Percentiles rank a stretch among this genome's conserved stretches.
These are phyloP conservation scores for Spinibarbus caldwelli DNA, from an alignment of 2,797 vertebrate species.

Conservation along the genomic window DNA sequence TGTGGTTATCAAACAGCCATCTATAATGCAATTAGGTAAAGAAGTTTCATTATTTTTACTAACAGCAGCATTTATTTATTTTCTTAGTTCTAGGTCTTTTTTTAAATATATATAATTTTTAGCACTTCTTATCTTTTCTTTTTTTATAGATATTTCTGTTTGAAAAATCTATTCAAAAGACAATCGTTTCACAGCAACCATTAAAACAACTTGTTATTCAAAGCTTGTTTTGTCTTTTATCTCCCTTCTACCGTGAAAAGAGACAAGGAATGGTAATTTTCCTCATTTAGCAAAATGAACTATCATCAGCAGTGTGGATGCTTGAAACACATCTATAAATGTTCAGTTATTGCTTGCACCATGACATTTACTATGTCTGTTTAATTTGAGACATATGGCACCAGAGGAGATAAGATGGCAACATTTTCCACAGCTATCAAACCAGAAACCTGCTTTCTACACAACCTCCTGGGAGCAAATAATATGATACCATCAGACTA, in stretches of 20 bases:
- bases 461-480: constrained; percentile 52
- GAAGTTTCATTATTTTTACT: neutral
- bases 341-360: constrained; percentile 64
- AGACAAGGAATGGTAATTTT: too few species aligned
- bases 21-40: neutral
- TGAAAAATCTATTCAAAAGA: neutral
- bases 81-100: neutral
- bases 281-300: constrained; percentile 43
- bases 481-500: constrained; percentile 38
- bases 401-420: constrained; percentile 68
- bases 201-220: constrained; percentile 5
- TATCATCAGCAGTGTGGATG: constrained; percentile 70
- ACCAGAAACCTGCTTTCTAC: constrained; percentile 33
- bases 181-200: neutral
- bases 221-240: too few species aligned
- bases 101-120: too few species aligned
- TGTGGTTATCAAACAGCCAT: constrained; percentile 53
- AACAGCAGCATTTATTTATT: constrained; percentile 4
- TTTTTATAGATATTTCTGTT: neutral
- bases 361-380: constrained; percentile 64
- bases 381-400: constrained; percentile 64
- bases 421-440: constrained; percentile 61
- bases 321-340: constrained; percentile 68
- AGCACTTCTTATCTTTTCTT: neutral
- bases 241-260: too few species aligned